Base-by-base conservation (phyloP, 2,113 vertebrate genomes). In the Collichthys lucidus region DNA sequence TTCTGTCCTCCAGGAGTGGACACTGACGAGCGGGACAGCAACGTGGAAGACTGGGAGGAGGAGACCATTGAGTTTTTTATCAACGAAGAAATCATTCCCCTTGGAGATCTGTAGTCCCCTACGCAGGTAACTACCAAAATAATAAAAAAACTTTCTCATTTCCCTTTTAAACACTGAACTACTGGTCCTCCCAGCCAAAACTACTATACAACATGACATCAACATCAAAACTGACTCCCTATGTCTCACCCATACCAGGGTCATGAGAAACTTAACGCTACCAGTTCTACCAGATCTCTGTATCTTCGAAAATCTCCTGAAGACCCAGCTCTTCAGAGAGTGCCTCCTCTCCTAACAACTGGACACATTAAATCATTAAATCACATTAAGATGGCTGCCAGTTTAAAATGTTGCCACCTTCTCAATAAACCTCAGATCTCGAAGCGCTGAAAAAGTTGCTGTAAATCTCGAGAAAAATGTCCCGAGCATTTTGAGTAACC, bases 41-140 rank as follows among this genome's bases (percentile, higher is more conserved):
- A 99, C 6, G 96, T 99, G 0, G 98, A 99, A 0, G 98, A 99
- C 94, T 99, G 98, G 98, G 98, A 99, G 91, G 98, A 99, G 88
- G 98, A 99, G 92, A 99, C 98, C 82, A 97, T 99, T 80, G 98
- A 99, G 91, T 99, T 99, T 95, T 99, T 99, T 94, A 98, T 99
- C 96, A 99, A 96, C 86, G 98, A 99, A 96, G 98, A 99, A 96
- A 97, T 98, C 92, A 96, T 99, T 95, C 96, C 96, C 72, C 93
- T 99, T 61, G 96, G 96, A 91, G 97, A 95, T 93, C 96, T 97
- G 95, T 99, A 97, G 95, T 96, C 93, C 84, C 77, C 76, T 85
- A 87, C 94, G 88, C 94, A 95, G 95, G 95, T 95, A 84, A 86
- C 26, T 26, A 26, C 26, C 26, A 26, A 26, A 2, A 26, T 29